Percentiles rank a stretch among this genome's conserved stretches.
Conservation (phyloP, 2,888 invertebrate species). For the Gryllus longicercus region DNA sequence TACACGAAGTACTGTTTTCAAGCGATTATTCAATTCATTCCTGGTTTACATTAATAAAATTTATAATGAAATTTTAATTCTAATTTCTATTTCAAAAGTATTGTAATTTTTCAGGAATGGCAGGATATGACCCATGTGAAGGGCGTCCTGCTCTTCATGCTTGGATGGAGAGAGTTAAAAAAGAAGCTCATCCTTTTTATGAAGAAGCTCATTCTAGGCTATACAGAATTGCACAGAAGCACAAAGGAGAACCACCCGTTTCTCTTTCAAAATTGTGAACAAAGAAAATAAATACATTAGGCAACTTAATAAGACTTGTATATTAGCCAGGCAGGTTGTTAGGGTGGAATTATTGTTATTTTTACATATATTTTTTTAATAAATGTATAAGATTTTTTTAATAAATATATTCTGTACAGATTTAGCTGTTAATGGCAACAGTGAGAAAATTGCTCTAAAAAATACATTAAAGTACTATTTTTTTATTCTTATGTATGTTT, state of each 20-base stretch:
- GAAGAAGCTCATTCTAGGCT: slow-evolving; percentile 40
- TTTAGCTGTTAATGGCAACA: too few relatives aligned
- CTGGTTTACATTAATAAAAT: too few relatives aligned
- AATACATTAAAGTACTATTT: too few relatives aligned
- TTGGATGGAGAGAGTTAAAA: slow-evolving; percentile 45
- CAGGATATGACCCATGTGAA: slow-evolving; percentile 43
- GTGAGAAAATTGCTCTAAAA: too few relatives aligned
- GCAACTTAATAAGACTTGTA: neutral
- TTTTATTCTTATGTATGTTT: too few relatives aligned
- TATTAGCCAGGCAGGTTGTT: neutral
- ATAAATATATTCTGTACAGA: too few relatives aligned
- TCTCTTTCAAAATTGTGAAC: slow-evolving; percentile 26
- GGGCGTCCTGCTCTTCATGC: slow-evolving; percentile 43
- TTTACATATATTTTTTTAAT: slow-evolving; percentile 9
- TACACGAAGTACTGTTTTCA: too few relatives aligned
- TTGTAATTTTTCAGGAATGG: slow-evolving; percentile 41
- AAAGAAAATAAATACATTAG: too few relatives aligned
- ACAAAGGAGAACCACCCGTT: slow-evolving; percentile 41
- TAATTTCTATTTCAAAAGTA: too few relatives aligned
- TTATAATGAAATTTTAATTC: too few relatives aligned
- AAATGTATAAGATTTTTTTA: neutral
- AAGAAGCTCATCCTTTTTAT: slow-evolving; percentile 45
- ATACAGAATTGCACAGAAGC: slow-evolving; percentile 42
- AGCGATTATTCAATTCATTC: too few relatives aligned
- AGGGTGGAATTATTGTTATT: neutral